Base-by-base conservation (phyloP, 2,888 invertebrate genomes). In the Rhorus exstirpatorius region DNA sequence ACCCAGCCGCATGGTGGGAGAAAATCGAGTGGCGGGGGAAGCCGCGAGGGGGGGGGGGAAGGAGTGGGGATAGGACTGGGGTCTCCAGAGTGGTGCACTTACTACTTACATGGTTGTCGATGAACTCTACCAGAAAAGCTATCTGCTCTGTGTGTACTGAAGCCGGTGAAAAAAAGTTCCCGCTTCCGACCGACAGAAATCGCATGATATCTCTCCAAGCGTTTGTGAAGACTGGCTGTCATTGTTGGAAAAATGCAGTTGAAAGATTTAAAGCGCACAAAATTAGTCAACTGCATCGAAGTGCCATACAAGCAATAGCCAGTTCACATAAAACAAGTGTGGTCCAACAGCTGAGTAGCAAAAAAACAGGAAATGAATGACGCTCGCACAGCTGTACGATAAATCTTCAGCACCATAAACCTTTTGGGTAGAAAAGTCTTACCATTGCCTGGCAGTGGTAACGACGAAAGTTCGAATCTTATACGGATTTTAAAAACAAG, bases 391-490 rank as follows among this genome's bases (percentile, higher is more conserved):
- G 83, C 79, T 51, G 51, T 79, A 35, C 58, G 76, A 49, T 71
- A 58, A 26, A 65, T 83, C 21, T 83, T 83, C 21, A 71, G 51
- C 12, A 63, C 79, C 12, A 58, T 77, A 6, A 67, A 68, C 26
- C 51, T 68, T 49, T 38, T 82, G 35, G 78, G 75, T 19, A 74
- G 67, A 51, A 75, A 84, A 78, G n/a, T n/a, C n/a, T n/a, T n/a
- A n/a, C 8, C 63, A 12, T 38, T 63, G 19, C 63, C 38, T n/a
- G 35, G 35, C 4, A 31, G 63, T 63, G 63, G 63, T 19, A 80
- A 71, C 58, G 81, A 83, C 49, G 83, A 84, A 41, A 74, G 58
- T 51, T 85, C 81, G 12, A 85, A 85, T 74, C 72, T 85, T 51
- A 78, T 71, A 8, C 74, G 63, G 49, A 61, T 85, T 49, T 71